Base-by-base conservation (phyloP, 2,888 invertebrate species). In the Chorisops tibialis region DNA sequence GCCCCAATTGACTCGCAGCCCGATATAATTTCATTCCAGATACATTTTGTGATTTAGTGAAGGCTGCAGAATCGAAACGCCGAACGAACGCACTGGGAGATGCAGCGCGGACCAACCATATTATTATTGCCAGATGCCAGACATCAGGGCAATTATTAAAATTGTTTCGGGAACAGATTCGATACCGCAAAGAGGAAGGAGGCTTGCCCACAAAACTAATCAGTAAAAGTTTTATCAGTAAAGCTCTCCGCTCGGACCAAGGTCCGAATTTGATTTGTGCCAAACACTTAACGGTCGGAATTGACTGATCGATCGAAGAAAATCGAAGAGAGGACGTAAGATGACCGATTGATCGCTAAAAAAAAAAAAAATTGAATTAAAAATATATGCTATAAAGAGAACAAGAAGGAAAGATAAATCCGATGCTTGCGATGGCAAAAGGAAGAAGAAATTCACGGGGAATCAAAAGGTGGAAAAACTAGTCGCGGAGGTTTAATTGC, bases 401-500 rank as follows among this genome's bases (percentile, higher is more conserved):
- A 9, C 50, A 16, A 35, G 52, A 30, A 16, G 50, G 50, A 50
- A 50, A 50, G 35, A 35, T 50, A 35, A 35, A 50, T 35, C 24
- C 16, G 35, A 50, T 12, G 14, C 35, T 7, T 18, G 30, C 16
- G 3, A 35, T 12, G 14, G 14, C 14, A 16, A 7, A 24, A 37
- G 16, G 30, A 48, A n/a, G 47, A 37, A 18, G 45, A 47, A 39
- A 21, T 22, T 52, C 52, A 19, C 22, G 37, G 39, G 39, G 39
- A 11, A n/a, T 35, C 35, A n/a, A 9, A 24, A 50, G 63, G 63
- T 62, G 67, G 66, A 65, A 68, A 68, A 68, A 68, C 68, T 68
- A 68, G 68, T 67, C 67, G 58, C 60, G 52, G 65, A 65, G 64
- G 65, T 68, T 69, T 68, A 68, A 67, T 69, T 68, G 67, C 69